Percentiles rank a stretch among this genome's conserved stretches.
Evolutionary conservation across 2,797 vertebrate species (phyloP).

Genomic region (Chloroceryle amazona): DNA sequence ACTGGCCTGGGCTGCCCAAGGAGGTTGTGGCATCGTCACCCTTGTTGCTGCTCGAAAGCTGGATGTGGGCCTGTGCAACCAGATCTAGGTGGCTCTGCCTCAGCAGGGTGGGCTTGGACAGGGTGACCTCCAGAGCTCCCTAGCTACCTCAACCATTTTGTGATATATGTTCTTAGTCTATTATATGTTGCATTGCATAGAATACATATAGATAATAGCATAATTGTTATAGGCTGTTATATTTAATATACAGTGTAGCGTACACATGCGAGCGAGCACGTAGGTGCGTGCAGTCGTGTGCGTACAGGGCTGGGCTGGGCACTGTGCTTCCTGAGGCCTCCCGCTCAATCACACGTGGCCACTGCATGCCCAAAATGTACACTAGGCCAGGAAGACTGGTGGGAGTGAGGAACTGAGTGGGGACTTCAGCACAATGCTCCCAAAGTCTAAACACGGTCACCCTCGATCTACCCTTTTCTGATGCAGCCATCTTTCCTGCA

Average conservation of each 20-base stretch:
- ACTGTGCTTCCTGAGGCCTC: background rate
- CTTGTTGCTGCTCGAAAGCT: too few species aligned
- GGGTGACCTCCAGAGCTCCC: background rate
- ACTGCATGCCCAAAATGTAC: too few species aligned
- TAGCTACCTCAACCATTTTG: background rate
- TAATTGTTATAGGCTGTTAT: background rate
- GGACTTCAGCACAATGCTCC: background rate
- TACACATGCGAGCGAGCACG: too few species aligned
- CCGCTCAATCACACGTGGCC: too few species aligned
- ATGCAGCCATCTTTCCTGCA: background rate
- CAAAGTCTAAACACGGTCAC: background rate
- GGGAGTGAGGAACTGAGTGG: background rate
- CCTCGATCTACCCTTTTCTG: background rate
- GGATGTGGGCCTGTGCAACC: too few species aligned
- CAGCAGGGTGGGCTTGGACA: background rate
- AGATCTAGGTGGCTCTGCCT: background rate
- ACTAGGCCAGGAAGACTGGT: background rate
- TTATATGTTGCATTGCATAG: background rate
- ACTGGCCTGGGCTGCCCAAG: background rate
- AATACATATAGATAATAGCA: background rate
- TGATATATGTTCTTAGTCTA: background rate
- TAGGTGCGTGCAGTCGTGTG: background rate
- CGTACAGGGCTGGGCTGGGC: background rate
- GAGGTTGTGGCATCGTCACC: background rate
- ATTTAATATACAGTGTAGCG: too few species aligned